Evolutionary conservation across 2,888 invertebrate species (phyloP), one percentile per base, ranked within the genome.

Genomic region (Phyllotreta cruciferae): DNA sequence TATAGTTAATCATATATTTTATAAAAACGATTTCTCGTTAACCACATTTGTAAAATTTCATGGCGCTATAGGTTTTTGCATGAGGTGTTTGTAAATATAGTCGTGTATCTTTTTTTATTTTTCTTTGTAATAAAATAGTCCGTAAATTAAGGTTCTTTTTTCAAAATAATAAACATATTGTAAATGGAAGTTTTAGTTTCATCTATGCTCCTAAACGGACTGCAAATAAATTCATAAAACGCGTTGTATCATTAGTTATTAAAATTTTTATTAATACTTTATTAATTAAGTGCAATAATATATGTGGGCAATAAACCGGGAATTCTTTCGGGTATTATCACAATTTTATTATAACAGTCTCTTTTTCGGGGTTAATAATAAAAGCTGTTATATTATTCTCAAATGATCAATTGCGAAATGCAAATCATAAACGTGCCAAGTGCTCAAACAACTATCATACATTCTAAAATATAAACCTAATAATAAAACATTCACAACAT

Each of bases 1-100:
- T 36, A 52, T 52, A 52, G 52, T 44, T 53, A 41, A 10, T 57
- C 39, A 50, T 37, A 60, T 53, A 62, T 62, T 66, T 66, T 66
- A 62, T 66, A 66, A 65, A 36, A 55, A 60, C 49, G 65, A 65
- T 60, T 55, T 65, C 62, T 62, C 60, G 60, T 65, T 62, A 62
- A 52, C 42, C 62, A 58, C 54, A 55, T 65, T 65, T 66, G 60
- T 60, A 62, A 56, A 52, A 58, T 38, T 57, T 47, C 54, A 58
- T 66, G 65, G 65, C 65, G 65, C 65, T 66, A 66, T 62, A 66
- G 60, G 41, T 63, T 62, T 66, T 64, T 56, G 52, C 52, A 44
- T 53, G 60, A 60, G 60, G 60, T 60, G 60, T 60, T 60, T 60
- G 60, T 60, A 60, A 50, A 60, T 60, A 60, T 52, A 60, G 60